These are phyloP conservation scores for Caenorhabditis zanzibari DNA, from an alignment of 2,888 invertebrate genomes.

Conservation along the genomic window DNA sequence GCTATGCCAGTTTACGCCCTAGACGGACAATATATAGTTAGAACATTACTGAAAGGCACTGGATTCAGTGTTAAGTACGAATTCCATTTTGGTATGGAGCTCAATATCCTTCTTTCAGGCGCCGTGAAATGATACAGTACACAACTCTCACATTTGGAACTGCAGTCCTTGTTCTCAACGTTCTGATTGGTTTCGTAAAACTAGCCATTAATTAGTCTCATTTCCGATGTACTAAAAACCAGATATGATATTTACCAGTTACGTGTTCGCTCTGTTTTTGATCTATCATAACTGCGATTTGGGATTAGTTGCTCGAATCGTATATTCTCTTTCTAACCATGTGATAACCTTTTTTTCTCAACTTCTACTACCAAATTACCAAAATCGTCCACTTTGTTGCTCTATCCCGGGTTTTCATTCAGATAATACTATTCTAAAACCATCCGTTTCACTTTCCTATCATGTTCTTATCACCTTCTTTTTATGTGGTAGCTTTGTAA, in stretches of 20 bases:
- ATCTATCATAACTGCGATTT: conserved; percentile 3
- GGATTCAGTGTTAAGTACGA: conserved; percentile 44
- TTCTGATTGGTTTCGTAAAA: conserved; percentile 73
- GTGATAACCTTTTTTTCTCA: conserved; percentile 40
- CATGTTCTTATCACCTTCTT: conserved; percentile 22
- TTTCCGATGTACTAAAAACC: neutral
- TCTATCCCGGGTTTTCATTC: conserved; percentile 16
- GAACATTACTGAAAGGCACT: conserved; percentile 83
- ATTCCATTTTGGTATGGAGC: neutral
- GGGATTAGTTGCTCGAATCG: neutral
- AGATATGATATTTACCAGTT: neutral
- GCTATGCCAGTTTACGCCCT: conserved; percentile 94
- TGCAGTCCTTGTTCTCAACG: conserved; percentile 68
- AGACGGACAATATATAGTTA: conserved; percentile 94
- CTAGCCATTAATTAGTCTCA: conserved; percentile 61
- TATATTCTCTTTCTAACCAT: conserved; percentile 17
- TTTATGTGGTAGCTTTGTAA: neutral
- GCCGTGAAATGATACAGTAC: conserved; percentile 64
- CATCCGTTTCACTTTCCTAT: conserved; percentile 28
- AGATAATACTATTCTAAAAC: conserved; percentile 5
- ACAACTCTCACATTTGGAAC: conserved; percentile 69
- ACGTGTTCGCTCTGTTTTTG: conserved; percentile 14
- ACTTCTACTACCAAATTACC: conserved; percentile 14
- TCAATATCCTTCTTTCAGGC: conserved; percentile 61
- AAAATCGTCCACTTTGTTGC: conserved; percentile 34